These are phyloP conservation scores for Pocillopora verrucosa DNA, from an alignment of 64 coral and sea anemone species.

Conservation along the genomic window DNA sequence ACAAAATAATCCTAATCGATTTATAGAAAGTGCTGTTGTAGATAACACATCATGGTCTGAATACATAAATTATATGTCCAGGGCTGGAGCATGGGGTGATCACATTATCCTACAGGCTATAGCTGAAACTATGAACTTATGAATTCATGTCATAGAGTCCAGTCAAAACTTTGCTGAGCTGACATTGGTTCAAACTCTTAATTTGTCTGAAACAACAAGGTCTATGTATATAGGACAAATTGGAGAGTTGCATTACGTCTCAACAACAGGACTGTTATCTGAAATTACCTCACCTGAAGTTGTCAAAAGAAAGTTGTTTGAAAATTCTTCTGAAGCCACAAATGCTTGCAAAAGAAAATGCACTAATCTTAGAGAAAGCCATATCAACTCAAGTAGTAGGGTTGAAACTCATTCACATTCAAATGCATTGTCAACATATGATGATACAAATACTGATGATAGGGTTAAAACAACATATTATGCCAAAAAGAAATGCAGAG, in stretches of 20 bases:
- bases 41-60: too few relatives aligned
- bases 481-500: too few relatives aligned
- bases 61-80: neutral
- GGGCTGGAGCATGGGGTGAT: conserved; percentile 71
- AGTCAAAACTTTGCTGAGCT: conserved; percentile 63
- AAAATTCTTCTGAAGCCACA: conserved; percentile 41
- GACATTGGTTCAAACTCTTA: conserved; percentile 54
- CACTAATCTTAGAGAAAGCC: too few relatives aligned
- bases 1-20: neutral
- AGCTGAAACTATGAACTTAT: conserved; percentile 71
- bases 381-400: too few relatives aligned
- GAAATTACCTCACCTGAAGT: conserved; percentile 59
- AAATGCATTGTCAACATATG: too few relatives aligned
- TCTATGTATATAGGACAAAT: conserved; percentile 65
- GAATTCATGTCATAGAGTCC: conserved; percentile 78
- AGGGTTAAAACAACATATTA: too few relatives aligned
- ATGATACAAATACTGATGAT: too few relatives aligned
- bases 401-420: too few relatives aligned
- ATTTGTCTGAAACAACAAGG: conserved; percentile 52
- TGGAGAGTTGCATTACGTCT: conserved; percentile 55
- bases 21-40: conserved; percentile 51
- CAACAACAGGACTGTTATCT: conserved; percentile 43
- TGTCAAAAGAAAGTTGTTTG: conserved; percentile 54
- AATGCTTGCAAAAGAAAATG: too few relatives aligned
- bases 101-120: conserved; percentile 65